Base-by-base conservation (phyloP, 2,888 invertebrate species). In the Cheilosia grossa region DNA sequence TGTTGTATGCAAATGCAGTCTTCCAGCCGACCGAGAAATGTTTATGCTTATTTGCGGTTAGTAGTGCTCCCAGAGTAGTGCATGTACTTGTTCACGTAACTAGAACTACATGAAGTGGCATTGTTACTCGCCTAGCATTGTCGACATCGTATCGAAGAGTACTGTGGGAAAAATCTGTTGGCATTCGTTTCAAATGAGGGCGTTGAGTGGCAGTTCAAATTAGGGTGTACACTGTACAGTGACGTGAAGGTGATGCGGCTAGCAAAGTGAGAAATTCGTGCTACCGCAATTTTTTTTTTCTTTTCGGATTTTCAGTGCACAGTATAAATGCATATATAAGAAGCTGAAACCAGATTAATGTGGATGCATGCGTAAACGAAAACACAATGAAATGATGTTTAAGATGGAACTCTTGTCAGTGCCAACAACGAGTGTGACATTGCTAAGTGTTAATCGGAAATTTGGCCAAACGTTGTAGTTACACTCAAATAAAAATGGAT, bases 31-130 rank as follows among this genome's bases (percentile, higher is more conserved):
- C 74, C 58, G 59, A 63, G 64, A 74, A 70, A 69, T 83, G 69
- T 83, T 74, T 69, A 83, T 74, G 74, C 63, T 69, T 79, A 79
- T 79, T 74, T 83, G 83, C 59, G 83, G 82, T 78, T 74, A 63
- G 47, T 5, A 56, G 58, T 51, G 58, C 61, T 30, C 37, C 13
- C 37, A 24, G 61, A 59, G 40, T 24, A n/a, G 27, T 51, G 30
- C 47, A 61, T 73, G 54, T 59, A n/a, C 40, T 61, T 54, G 47
- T 54, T 37, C 7, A 24, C 24, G 19, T 24, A 56, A n/a, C 73
- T 15, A 47, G 33, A 73, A 61, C 9, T 37, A 58, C 64, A 82
- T 64, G 58, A 70, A 70, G 21, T 69, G 51, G 40, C 47, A 66
- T 47, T 77, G 75, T 72, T 37, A 54, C 17, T 27, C 30, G n/a